Conservation (phyloP, 2,888 invertebrate genomes). For the Psylliodes chrysocephalus region DNA sequence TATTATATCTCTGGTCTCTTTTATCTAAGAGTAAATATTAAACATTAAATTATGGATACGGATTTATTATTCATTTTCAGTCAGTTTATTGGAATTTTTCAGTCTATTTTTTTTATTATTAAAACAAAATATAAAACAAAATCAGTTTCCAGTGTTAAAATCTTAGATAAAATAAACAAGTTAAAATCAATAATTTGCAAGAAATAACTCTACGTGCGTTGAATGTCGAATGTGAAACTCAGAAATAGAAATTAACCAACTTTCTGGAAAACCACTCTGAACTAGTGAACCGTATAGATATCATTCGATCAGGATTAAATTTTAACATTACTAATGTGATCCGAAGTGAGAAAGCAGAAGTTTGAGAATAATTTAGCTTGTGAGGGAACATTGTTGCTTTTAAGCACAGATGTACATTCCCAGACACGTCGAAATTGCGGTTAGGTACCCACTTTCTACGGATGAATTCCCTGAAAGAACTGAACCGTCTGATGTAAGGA, state of each 20-base stretch:
- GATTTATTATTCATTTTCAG: no score
- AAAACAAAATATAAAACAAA: no score
- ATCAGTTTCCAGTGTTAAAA: no score
- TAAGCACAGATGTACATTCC: conserved; percentile 33
- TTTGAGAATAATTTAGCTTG: conserved; percentile 38
- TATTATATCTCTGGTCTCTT: no score
- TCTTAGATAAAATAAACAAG: no score
- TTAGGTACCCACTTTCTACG: conserved; percentile 17
- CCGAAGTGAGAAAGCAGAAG: conserved; percentile 29
- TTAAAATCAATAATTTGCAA: no score
- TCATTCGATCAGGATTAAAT: conserved; percentile 36
- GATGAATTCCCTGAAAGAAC: conserved; percentile 22
- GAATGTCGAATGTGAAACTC: not conserved
- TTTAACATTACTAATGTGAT: conserved; percentile 40
- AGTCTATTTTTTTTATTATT: no score
- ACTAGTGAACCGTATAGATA: conserved; percentile 20
- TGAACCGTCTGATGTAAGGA: conserved; percentile 17
- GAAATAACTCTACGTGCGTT: no score
- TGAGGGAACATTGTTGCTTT: conserved; percentile 33
- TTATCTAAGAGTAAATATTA: no score
- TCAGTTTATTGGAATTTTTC: no score
- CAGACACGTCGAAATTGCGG: conserved; percentile 27
- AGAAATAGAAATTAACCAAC: not conserved
- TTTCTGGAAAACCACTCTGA: conserved; percentile 4
- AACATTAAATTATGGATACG: no score